These are phyloP conservation scores for Tauraco erythrolophus DNA, from an alignment of 2,113 vertebrate genomes.

Conservation along the genomic window DNA sequence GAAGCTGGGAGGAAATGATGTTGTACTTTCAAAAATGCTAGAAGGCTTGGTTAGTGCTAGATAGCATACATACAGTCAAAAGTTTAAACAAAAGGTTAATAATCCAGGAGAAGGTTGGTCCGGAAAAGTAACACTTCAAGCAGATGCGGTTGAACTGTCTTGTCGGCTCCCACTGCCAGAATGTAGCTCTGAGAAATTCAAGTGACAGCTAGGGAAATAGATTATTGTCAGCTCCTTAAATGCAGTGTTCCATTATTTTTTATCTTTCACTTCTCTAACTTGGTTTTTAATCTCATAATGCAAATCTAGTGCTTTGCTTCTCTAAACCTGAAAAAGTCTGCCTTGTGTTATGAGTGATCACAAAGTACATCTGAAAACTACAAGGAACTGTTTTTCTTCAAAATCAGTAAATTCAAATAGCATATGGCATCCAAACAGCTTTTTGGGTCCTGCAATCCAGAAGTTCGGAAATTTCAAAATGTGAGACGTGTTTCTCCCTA, in stretches of 20 bases:
- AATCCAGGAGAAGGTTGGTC: background rate
- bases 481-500: background rate
- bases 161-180: background rate
- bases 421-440: fast-evolving
- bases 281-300: background rate
- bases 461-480: background rate
- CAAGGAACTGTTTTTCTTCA: background rate
- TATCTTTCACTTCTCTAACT: background rate
- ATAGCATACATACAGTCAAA: background rate
- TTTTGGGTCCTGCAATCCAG: background rate
- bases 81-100: background rate
- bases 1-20: background rate
- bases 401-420: background rate
- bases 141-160: background rate
- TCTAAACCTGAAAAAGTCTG: background rate
- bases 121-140: background rate
- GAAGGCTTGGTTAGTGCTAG: background rate
- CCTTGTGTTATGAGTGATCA: background rate
- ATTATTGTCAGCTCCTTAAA: background rate
- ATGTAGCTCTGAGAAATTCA: background rate
- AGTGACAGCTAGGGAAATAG: background rate
- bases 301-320: background rate
- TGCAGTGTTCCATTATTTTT: background rate
- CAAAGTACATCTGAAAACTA: background rate
- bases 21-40: background rate